A percentile compares a stretch with the other conserved stretches of the same genome.
Evolutionary conservation across 2,888 invertebrate species (phyloP).

Genomic region (Venusia cambrica): DNA sequence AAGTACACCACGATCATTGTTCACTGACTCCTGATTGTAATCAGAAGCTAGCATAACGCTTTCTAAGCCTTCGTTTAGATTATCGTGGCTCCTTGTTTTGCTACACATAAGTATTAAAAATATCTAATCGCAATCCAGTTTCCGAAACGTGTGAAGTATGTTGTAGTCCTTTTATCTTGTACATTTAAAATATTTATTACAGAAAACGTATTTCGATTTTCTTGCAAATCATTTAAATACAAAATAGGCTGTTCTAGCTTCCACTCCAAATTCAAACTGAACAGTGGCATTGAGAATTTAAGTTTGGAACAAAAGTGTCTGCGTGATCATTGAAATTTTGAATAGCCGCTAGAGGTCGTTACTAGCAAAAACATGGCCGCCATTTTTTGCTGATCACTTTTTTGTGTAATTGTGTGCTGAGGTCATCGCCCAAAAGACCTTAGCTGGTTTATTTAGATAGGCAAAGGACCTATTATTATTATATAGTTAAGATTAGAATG

Average conservation of each 20-base stretch:
- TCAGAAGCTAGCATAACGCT: slow-evolving; percentile 33
- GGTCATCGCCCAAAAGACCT: slow-evolving; percentile 19
- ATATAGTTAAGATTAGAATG: too few species aligned
- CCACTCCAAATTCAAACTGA: slow-evolving; percentile 9
- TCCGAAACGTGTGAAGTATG: too few species aligned
- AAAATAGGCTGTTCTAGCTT: too few species aligned
- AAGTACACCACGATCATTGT: slow-evolving; percentile 40
- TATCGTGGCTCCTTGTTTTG: slow-evolving; percentile 9
- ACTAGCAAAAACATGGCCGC: slow-evolving; percentile 34
- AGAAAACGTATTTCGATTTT: slow-evolving; percentile 1
- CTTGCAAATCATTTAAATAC: background rate
- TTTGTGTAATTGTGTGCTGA: slow-evolving; percentile 22
- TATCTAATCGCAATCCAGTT: too few species aligned
- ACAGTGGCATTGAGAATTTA: slow-evolving; percentile 7
- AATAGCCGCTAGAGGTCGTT: slow-evolving; percentile 24
- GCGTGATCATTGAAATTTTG: slow-evolving; percentile 33
- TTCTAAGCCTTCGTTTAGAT: slow-evolving; percentile 40
- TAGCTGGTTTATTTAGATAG: slow-evolving; percentile 10
- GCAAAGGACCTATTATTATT: too few species aligned
- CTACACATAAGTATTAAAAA: too few species aligned
- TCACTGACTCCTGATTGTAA: slow-evolving; percentile 35
- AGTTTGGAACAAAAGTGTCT: slow-evolving; percentile 10
- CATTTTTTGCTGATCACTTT: slow-evolving; percentile 31
- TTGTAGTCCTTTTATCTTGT: too few species aligned
- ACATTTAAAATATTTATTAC: too few species aligned